Evolutionary conservation across 2,888 invertebrate species (phyloP).

Genomic region (Pollenia labialis): DNA sequence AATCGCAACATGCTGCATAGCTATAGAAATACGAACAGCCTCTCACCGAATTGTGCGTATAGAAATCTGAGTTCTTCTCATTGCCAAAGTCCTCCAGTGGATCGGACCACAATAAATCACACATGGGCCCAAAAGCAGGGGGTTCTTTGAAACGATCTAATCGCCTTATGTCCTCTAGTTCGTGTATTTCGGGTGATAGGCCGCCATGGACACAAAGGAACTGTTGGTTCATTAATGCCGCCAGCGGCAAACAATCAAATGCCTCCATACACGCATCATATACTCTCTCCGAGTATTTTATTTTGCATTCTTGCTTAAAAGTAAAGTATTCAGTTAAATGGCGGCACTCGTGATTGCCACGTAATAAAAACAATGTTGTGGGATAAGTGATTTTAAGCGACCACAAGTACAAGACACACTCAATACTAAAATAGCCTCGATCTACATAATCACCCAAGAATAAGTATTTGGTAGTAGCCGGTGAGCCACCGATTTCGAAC

Average conservation of each 20-base stretch:
- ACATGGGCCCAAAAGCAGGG: slow-evolving; percentile 99
- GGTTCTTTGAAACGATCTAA: slow-evolving; percentile 99
- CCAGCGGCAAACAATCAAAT: slow-evolving; percentile 99
- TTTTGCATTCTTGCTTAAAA: slow-evolving; percentile 99
- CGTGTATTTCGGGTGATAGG: slow-evolving; percentile 99
- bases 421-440: slow-evolving; percentile 93
- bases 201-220: slow-evolving; percentile 99
- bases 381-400: slow-evolving; percentile 99
- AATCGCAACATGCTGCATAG: slow-evolving; percentile 99
- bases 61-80: slow-evolving; percentile 98
- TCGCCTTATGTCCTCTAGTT: slow-evolving; percentile 98
- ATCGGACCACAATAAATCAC: slow-evolving; percentile 99
- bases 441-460: slow-evolving; percentile 99
- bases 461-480: slow-evolving; percentile 99
- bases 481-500: slow-evolving; percentile 99
- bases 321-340: slow-evolving; percentile 99
- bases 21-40: slow-evolving; percentile 99
- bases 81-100: slow-evolving; percentile 99
- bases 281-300: slow-evolving; percentile 99
- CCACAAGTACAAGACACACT: slow-evolving; percentile 99
- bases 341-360: slow-evolving; percentile 99
- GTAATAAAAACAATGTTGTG: slow-evolving; percentile 98
- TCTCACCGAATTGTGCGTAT: slow-evolving; percentile 99
- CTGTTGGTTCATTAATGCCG: slow-evolving; percentile 99
- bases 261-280: slow-evolving; percentile 99